Percentiles rank a stretch among this genome's conserved stretches.
These are phyloP conservation scores for Polia nebulosa DNA, from an alignment of 2,888 invertebrate genomes.

Conservation along the genomic window DNA sequence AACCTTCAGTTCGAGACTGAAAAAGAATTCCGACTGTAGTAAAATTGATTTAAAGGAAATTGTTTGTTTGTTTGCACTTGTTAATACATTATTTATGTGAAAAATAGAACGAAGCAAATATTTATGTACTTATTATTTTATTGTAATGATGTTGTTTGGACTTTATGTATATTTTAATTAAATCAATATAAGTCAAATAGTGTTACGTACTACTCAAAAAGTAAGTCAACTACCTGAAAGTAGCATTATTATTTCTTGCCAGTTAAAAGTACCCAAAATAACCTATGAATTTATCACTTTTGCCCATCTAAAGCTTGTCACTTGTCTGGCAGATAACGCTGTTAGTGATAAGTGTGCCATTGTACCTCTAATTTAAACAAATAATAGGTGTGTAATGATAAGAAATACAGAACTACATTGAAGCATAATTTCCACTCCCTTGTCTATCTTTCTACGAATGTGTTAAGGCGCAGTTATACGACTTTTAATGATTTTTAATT, in stretches of 20 bases:
- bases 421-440: not conserved
- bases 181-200: constrained; percentile 66
- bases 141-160: constrained; percentile 58
- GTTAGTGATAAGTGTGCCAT: not conserved
- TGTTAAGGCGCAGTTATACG: no score
- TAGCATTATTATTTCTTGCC: no score
- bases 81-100: constrained; percentile 59
- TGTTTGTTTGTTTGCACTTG: constrained; percentile 55
- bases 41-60: constrained; percentile 80
- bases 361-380: constrained; percentile 9
- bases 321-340: constrained; percentile 6
- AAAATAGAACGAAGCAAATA: constrained; percentile 50
- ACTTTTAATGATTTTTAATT: no score
- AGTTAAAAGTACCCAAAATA: not conserved
- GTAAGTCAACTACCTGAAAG: no score
- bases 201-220: no score
- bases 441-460: not conserved
- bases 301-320: constrained; percentile 5
- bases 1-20: constrained; percentile 84
- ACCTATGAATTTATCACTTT: not conserved
- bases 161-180: constrained; percentile 71
- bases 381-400: constrained; percentile 11
- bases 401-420: not conserved
- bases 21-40: constrained; percentile 81
- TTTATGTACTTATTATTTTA: constrained; percentile 40